Base-by-base conservation (phyloP, 2,888 invertebrate species). In the Orthosia gothica region DNA sequence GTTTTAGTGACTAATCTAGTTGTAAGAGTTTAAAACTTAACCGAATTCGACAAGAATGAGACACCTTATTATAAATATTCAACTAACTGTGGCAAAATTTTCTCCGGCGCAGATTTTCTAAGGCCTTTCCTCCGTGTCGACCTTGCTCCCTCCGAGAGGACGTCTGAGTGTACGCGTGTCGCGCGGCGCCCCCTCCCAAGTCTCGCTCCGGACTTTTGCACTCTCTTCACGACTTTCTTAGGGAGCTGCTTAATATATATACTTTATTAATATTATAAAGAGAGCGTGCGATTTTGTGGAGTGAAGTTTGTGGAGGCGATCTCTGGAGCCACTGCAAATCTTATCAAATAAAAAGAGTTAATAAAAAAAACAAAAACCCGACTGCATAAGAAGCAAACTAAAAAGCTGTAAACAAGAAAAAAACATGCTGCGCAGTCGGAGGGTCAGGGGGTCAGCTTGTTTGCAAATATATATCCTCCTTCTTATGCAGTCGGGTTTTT, bases 111-210 rank as follows among this genome's bases (percentile, higher is more conserved):
- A 62, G 64, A 64, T 68, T 55, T 70, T 69, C 50, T 45, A 58
- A 49, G 54, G 23, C 59, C 67, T 66, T 79, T 20, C 58, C 57
- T 65, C 57, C 18, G 70, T 55, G 32, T 72, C 85, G 83, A 83
- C 83, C 83, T 84, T 84, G 71, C 45, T 63, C 76, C 77, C 80
- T 86, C 49, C 18, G 57, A 52, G 73, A 79, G 83, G 76, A 68
- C 77, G 64, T 79, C 79, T 70, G 64, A 58, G 59, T 62, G 65
- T 40, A 32, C 26, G 58, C 65, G 76, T 58, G 70, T 68, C 73
- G 58, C 50, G 69, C 59, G 69, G 52, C 59, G 13, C 70, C 62
- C 70, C 69, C 72, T 63, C 70, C 63, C 55, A 59, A 20, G 71
- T 64, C 52, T 76, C 82, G 65, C 55, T 69, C 55, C 73, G 79